Evolutionary conservation across 2,888 invertebrate genomes (phyloP), one percentile per base, ranked within the genome.

Genomic region (Diarsia rubi): DNA sequence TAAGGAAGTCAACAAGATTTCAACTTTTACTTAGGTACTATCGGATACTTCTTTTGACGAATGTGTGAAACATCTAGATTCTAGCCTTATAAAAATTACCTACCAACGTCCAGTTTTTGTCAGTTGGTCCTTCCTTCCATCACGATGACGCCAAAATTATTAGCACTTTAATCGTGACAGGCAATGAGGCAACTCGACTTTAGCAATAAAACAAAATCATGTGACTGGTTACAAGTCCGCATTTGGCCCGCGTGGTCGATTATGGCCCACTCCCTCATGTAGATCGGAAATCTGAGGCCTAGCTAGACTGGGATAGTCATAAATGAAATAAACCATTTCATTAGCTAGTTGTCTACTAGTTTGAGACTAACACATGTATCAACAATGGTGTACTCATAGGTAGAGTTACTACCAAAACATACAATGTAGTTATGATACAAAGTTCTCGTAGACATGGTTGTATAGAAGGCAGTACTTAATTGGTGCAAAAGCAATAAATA

Each of bases 161-260:
- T 59, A 75, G n/a, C 19, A 52, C 14, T 66, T 75, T 27, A 60
- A 60, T 60, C n/a, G n/a, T 52, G 11, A 42, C 42, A 24, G 5
- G 6, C n/a, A 6, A 37, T 37, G 31, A 24, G 5, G 6, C n/a
- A 6, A 37, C 60, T 67, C n/a, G 6, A 66, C 5, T 52, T 78
- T 45, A 37, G 0, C 3, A 70, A 14, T 52, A 45, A 49, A 16
- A 49, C 3, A 11, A 5, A 16, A 49, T 60, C 27, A 69, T 70
- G 27, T 16, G 59, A 37, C 69, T 68, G 49, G 4, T 16, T 54
- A 37, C 5, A 1, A 37, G 3, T 37, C 60, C 27, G 60, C 16
- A 27, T 57, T 27, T 0, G 54, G 24, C 54, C 54, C 2, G 37
- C 2, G 21, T 37, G 12, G 9, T 19, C 19, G 1, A 42, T n/a